Evolutionary conservation across 2,888 invertebrate genomes (phyloP), one percentile per base, ranked within the genome.

Genomic region (Drosophila mettleri): DNA sequence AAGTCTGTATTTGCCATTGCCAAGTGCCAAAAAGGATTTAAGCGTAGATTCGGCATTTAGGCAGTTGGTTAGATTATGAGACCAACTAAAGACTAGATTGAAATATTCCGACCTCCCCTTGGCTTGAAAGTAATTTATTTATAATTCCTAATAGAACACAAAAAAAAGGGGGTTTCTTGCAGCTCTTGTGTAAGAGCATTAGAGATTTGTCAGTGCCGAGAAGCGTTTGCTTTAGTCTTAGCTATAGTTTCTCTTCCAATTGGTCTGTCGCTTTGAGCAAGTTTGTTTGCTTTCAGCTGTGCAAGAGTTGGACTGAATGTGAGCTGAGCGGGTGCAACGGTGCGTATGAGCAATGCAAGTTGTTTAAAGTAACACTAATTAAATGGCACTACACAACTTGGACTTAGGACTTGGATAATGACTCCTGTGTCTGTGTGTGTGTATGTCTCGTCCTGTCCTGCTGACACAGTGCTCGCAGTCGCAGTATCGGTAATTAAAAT

Each of bases 401-500:
- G 62, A 49, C 69, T 83, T 72, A 68, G 41, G 63, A 65, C 65
- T 68, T 39, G 49, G 64, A 55, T 66, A 71, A 72, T 73, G 74
- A 57, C 55, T 61, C 18, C 12, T 43, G 12, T 18, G 43, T 22
- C 20, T 41, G 20, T 22, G 39, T 7, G 7, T 22, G 41, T 41
- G 41, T 20, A 20, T 43, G 41, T n/a, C n/a, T 41, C 43, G 9
- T 43, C 2, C n/a, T 41, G 61, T 34, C 49, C 46, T 67, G 80
- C 66, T 61, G 74, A 66, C 62, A 66, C 65, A 63, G 65, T 61
- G 69, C 55, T 46, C 38, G n/a, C n/a, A 49, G 69, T 33, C 55
- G 74, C 73, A 72, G 77, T 88, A 90, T 89, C 89, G 76, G 86
- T 88, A 90, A 89, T 89, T 89, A 89, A 90, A 88, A 89, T 89